Conservation (phyloP, 2,113 vertebrate species). For the Megalops atlanticus region DNA sequence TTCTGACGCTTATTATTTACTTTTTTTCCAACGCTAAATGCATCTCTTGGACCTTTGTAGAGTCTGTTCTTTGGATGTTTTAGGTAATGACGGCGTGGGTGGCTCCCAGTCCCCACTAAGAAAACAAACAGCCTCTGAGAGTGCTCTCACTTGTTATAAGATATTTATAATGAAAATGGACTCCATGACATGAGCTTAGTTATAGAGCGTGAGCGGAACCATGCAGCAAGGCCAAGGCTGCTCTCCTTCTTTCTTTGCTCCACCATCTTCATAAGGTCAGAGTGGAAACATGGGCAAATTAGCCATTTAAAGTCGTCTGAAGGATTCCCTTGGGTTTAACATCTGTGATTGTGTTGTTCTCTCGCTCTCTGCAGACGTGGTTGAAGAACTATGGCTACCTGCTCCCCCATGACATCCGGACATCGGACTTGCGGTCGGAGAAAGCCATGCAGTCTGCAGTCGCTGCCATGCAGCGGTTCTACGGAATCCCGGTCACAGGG, state of each 20-base stretch:
- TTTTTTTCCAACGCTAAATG: too few relatives aligned
- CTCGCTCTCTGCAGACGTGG: conserved; percentile 77
- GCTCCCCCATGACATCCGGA: conserved; percentile 79
- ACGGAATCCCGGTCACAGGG: conserved; percentile 87
- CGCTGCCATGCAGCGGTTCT: conserved; percentile 90
- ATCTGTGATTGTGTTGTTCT: conserved; percentile 8
- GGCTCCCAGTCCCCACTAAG: neutral
- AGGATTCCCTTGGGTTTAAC: neutral
- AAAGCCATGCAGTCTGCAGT: conserved; percentile 88
- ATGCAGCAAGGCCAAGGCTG: neutral
- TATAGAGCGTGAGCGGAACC: neutral
- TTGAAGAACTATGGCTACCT: conserved; percentile 89
- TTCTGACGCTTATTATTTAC: too few relatives aligned
- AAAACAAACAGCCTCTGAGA: conserved; percentile 9
- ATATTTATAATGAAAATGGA: conserved; percentile 11
- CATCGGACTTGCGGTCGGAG: conserved; percentile 81
- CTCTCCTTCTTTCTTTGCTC: neutral
- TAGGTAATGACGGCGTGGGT: neutral
- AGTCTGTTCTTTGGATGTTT: neutral
- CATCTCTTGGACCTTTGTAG: neutral
- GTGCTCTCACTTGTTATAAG: conserved; percentile 1
- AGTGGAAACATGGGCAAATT: too few relatives aligned
- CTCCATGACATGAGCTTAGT: neutral
- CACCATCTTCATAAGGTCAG: neutral
- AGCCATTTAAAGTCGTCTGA: neutral